A percentile compares a stretch with the other conserved stretches of the same genome.
Conservation (phyloP, 2,888 invertebrate genomes). For the Yponomeuta cagnagella region DNA sequence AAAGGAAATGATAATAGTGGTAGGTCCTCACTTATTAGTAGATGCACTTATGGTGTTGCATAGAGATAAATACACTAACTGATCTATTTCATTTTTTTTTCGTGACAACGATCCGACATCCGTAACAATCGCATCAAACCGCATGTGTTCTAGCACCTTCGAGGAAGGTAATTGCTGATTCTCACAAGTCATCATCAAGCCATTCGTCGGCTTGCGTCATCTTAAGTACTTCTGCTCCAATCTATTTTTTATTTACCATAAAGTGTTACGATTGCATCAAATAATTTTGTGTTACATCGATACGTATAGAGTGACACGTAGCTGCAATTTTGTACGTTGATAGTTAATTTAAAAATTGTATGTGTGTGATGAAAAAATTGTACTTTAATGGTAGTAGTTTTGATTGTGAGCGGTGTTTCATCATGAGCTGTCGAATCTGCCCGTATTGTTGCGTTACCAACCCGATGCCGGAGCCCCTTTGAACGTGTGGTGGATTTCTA, state of each 20-base stretch:
- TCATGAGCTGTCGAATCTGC: conserved; percentile 1
- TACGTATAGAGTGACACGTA: conserved; percentile 28
- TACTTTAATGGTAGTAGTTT: conserved; percentile 3
- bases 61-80: not conserved
- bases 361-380: conserved; percentile 2
- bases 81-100: not conserved
- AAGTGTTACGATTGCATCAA: conserved; percentile 51
- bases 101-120: not conserved
- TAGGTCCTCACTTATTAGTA: not conserved
- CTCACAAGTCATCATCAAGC: conserved; percentile 18
- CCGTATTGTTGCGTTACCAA: conserved; percentile 11
- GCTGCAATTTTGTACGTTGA: conserved; percentile 36
- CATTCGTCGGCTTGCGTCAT: conserved; percentile 38
- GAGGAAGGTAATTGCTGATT: conserved; percentile 2
- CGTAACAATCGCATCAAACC: conserved; percentile 2
- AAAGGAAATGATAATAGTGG: conserved; percentile 13
- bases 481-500: conserved; percentile 34
- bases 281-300: conserved; percentile 54
- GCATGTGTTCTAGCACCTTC: conserved; percentile 9
- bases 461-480: not conserved
- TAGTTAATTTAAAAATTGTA: conserved; percentile 32
- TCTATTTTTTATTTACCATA: conserved; percentile 37
- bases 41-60: not conserved
- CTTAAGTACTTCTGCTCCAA: conserved; percentile 34
- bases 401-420: not conserved